Conservation (phyloP, 2,888 invertebrate genomes). For the Acleris literana region DNA sequence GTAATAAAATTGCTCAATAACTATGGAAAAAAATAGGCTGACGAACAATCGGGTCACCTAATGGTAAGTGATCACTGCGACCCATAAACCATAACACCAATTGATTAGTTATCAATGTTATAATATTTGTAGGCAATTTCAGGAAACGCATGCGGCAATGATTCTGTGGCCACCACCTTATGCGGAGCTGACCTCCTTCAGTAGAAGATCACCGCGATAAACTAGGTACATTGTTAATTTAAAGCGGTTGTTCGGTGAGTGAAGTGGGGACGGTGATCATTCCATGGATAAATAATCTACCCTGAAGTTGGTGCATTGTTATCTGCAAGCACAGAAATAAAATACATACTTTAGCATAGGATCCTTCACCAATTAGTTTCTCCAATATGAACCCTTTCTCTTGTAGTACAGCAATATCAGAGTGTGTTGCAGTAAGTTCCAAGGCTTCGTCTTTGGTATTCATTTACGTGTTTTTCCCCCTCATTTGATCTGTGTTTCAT, state of each 20-base stretch:
- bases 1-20: no score
- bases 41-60: no score
- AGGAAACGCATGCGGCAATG: no score
- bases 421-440: constrained; percentile 64
- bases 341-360: constrained; percentile 87
- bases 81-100: no score
- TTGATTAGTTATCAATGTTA: no score
- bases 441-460: constrained; percentile 58
- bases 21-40: no score
- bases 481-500: constrained; percentile 67
- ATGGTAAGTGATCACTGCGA: no score
- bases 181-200: constrained; percentile 1
- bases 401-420: constrained; percentile 66
- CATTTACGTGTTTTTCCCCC: constrained; percentile 53
- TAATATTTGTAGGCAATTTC: no score
- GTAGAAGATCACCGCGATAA: not conserved
- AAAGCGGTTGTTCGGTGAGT: not conserved
- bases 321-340: not conserved
- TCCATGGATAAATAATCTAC: not conserved
- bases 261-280: not conserved
- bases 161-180: not conserved
- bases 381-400: constrained; percentile 85
- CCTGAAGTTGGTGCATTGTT: not conserved
- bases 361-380: constrained; percentile 88
- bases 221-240: not conserved